phyloP scores from a whole-genome alignment of 2,888 invertebrate genomes.

The Lymantria monacha region DNA sequence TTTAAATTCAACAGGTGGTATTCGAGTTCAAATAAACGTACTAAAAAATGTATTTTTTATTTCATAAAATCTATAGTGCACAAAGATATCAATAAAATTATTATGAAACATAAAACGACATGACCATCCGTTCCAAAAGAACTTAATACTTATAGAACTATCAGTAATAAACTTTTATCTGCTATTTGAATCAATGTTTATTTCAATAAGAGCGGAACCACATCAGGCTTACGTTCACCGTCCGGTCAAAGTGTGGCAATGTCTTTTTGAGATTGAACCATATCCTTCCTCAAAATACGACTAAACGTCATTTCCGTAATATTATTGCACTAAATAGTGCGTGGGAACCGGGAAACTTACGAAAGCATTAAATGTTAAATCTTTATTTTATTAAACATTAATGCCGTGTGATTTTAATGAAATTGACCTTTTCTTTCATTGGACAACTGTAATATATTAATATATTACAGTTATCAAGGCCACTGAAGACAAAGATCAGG shows the following conservation, averaged over 20 bases:
- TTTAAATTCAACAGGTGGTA: too few species aligned
- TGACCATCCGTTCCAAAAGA: slow-evolving; percentile 7
- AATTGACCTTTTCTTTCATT: neutral
- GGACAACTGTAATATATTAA: too few species aligned
- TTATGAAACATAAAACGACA: slow-evolving; percentile 3
- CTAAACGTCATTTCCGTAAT: slow-evolving; percentile 25
- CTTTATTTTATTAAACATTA: neutral
- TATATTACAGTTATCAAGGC: too few species aligned
- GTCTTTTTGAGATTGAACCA: slow-evolving; percentile 19
- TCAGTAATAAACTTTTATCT: slow-evolving; percentile 16
- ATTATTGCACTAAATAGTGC: slow-evolving; percentile 15
- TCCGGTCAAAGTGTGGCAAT: slow-evolving; percentile 24
- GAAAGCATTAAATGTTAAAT: slow-evolving; percentile 12
- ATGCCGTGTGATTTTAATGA: neutral
- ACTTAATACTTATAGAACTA: slow-evolving; percentile 2
- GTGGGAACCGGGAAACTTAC: slow-evolving; percentile 22
- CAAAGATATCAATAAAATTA: neutral
- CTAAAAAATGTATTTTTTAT: too few species aligned
- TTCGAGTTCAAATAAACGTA: too few species aligned
- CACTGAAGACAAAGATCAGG: too few species aligned
- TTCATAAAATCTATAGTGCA: too few species aligned
- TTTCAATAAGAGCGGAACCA: slow-evolving; percentile 26
- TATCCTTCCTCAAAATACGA: slow-evolving; percentile 16
- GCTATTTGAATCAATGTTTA: slow-evolving; percentile 7
- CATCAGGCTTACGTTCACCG: slow-evolving; percentile 13